Conservation (phyloP, 2,797 vertebrate genomes). For the Leptoclinus maculatus region DNA sequence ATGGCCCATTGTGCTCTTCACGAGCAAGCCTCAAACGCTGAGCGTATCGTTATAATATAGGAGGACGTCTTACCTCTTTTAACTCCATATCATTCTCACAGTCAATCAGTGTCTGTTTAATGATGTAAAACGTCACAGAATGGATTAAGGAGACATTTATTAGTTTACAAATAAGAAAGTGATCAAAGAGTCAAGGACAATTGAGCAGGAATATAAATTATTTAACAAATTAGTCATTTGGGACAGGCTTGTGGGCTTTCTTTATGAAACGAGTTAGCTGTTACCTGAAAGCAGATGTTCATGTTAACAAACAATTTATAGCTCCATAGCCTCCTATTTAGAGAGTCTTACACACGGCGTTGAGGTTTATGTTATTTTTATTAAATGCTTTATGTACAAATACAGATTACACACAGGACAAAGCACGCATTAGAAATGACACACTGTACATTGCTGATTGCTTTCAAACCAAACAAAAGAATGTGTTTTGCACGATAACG, state of each 20-base stretch:
- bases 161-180: conserved; percentile 90
- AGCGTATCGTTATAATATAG: conserved; percentile 89
- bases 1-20: conserved; percentile 87
- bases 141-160: conserved; percentile 94
- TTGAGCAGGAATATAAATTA: conserved; percentile 93
- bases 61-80: conserved; percentile 98
- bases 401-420: conserved; percentile 99
- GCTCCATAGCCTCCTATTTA: conserved; percentile 91
- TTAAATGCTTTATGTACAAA: conserved; percentile 94
- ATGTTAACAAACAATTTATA: conserved; percentile 90
- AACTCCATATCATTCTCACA: conserved; percentile 97
- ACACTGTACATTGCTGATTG: conserved; percentile 90
- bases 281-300: conserved; percentile 86
- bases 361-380: conserved; percentile 96
- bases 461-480: conserved; percentile 90
- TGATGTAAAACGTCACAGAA: conserved; percentile 94
- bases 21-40: conserved; percentile 88
- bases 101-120: conserved; percentile 98
- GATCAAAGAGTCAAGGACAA: conserved; percentile 92
- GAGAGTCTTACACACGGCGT: conserved; percentile 95
- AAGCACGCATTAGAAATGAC: conserved; percentile 92
- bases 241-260: conserved; percentile 85
- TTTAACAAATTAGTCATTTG: conserved; percentile 90
- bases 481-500: conserved; percentile 90
- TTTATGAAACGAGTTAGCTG: conserved; percentile 91